phyloP scores from a whole-genome alignment of 1,140 invertebrate genomes.

The Prorops nasuta region DNA sequence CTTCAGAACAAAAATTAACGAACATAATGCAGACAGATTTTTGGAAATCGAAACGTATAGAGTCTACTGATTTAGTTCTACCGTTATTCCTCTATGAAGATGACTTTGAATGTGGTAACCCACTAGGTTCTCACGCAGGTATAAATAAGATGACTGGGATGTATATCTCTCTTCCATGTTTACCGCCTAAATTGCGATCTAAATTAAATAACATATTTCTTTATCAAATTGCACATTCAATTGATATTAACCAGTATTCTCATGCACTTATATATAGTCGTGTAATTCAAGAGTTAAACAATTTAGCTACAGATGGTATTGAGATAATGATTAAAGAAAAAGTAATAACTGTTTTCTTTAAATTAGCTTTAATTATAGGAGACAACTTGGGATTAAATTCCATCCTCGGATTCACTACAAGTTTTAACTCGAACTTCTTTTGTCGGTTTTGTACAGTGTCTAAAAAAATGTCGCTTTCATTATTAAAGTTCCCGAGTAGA shows the following conservation, averaged over 20 bases:
- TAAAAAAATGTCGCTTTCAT: slow-evolving; percentile 4
- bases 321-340: slow-evolving; percentile 3
- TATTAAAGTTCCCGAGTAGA: neutral
- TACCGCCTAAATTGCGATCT: slow-evolving; percentile 17
- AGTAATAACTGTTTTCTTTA: slow-evolving; percentile 14
- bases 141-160: slow-evolving; percentile 20
- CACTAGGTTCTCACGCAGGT: slow-evolving; percentile 15
- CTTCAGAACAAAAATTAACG: slow-evolving; percentile 5
- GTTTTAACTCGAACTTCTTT: slow-evolving; percentile 14
- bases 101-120: slow-evolving; percentile 26
- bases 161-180: slow-evolving; percentile 19
- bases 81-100: slow-evolving; percentile 23
- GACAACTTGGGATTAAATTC: slow-evolving; percentile 24
- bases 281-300: slow-evolving; percentile 23
- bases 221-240: slow-evolving; percentile 15
- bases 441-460: slow-evolving; percentile 22
- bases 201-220: slow-evolving; percentile 23
- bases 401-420: slow-evolving; percentile 19
- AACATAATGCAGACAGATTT: slow-evolving; percentile 19
- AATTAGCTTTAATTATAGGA: slow-evolving; percentile 19
- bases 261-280: slow-evolving; percentile 10
- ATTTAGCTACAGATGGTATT: slow-evolving; percentile 18
- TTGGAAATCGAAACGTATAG: slow-evolving; percentile 10
- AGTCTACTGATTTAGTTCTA: slow-evolving; percentile 4
- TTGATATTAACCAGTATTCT: slow-evolving; percentile 16